A percentile compares a stretch with the other conserved stretches of the same genome.
These are phyloP conservation scores for Drosophila serrata DNA, from an alignment of 1,140 invertebrate species.

Conservation along the genomic window DNA sequence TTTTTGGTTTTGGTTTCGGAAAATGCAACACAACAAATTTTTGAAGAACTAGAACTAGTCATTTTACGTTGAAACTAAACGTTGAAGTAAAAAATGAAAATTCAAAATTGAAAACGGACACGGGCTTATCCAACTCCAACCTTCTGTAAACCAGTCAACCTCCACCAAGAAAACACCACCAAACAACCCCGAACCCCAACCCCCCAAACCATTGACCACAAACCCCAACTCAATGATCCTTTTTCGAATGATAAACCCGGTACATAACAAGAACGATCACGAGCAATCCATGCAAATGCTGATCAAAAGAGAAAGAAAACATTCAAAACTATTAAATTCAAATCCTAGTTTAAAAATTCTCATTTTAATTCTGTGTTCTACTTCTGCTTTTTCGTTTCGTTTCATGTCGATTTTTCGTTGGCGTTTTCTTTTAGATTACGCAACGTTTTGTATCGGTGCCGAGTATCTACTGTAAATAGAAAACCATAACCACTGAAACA, in stretches of 20 bases:
- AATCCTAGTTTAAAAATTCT: slow-evolving; percentile 68
- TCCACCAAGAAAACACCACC: slow-evolving; percentile 13
- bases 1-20: slow-evolving; percentile 76
- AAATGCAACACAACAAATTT: slow-evolving; percentile 48
- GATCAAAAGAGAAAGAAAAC: slow-evolving; percentile 31
- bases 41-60: not conserved
- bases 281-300: slow-evolving; percentile 31
- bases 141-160: slow-evolving; percentile 22
- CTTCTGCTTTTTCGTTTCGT: slow-evolving; percentile 81
- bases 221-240: slow-evolving; percentile 21
- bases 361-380: slow-evolving; percentile 75
- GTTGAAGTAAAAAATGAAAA: not conserved
- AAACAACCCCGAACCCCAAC: slow-evolving; percentile 28
- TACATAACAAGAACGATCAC: slow-evolving; percentile 71
- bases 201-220: slow-evolving; percentile 23
- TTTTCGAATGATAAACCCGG: slow-evolving; percentile 38
- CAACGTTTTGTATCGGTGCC: slow-evolving; percentile 85
- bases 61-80: slow-evolving; percentile 33
- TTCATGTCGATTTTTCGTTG: slow-evolving; percentile 79
- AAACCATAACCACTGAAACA: slow-evolving; percentile 48
- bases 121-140: slow-evolving; percentile 21
- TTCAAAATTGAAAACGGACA: slow-evolving; percentile 34
- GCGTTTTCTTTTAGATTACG: slow-evolving; percentile 84
- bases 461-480: slow-evolving; percentile 85
- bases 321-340: slow-evolving; percentile 25